These are phyloP conservation scores for Diplodus sargus DNA, from an alignment of 2,797 vertebrate genomes.

Conservation along the genomic window DNA sequence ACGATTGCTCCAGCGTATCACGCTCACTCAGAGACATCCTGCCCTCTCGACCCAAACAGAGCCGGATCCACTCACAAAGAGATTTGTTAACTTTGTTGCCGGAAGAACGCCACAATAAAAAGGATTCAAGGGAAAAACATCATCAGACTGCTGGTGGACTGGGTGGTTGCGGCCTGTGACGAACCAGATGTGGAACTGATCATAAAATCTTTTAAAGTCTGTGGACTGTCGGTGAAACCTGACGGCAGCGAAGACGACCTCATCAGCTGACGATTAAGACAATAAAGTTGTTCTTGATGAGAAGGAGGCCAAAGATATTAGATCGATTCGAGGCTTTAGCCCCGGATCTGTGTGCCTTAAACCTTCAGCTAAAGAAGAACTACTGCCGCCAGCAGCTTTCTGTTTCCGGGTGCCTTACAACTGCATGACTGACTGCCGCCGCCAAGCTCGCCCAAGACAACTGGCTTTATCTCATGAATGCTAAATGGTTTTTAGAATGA, in stretches of 20 bases:
- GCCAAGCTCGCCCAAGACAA: too few species aligned
- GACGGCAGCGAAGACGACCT: background rate
- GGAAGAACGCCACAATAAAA: background rate
- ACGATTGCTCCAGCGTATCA: background rate
- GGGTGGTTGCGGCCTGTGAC: constrained; percentile 6
- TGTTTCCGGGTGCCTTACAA: too few species aligned
- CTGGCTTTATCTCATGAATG: too few species aligned
- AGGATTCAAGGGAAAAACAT: background rate
- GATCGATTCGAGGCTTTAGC: too few species aligned
- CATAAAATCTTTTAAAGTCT: constrained; percentile 19
- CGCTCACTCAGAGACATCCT: background rate
- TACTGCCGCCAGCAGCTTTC: too few species aligned
- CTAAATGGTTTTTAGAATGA: too few species aligned
- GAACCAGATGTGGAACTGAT: constrained; percentile 6
- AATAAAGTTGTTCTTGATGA: too few species aligned
- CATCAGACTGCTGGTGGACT: background rate
- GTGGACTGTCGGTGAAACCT: constrained; percentile 5
- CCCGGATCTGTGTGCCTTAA: too few species aligned
- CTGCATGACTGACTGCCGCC: too few species aligned
- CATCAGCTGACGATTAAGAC: constrained; percentile 1
- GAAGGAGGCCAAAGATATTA: too few species aligned
- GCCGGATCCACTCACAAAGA: background rate
- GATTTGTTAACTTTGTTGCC: background rate
- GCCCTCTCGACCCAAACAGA: background rate
- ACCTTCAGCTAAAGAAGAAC: too few species aligned